Evolutionary conservation across 23 tunicate species (phyloP).

Genomic region (Botrylloides violaceus): DNA sequence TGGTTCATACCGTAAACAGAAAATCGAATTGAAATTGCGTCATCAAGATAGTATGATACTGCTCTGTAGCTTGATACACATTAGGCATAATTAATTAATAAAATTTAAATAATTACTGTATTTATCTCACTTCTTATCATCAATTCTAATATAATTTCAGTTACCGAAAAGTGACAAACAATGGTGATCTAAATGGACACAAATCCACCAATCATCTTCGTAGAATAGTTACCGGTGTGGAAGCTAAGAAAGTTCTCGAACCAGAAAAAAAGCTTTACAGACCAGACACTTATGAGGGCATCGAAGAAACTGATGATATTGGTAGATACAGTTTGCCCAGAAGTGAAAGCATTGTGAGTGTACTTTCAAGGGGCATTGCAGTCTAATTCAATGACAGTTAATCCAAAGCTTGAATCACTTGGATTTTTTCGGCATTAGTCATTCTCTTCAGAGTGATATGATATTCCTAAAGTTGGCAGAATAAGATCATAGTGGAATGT

Average conservation of each 20-base stretch:
- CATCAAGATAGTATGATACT: no score
- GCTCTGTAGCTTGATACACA: no score
- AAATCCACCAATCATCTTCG: conserved; percentile 9
- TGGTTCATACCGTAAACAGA: no score
- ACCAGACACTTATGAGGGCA: not conserved
- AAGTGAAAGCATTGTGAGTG: conserved; percentile 20
- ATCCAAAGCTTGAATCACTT: no score
- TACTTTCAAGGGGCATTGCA: no score
- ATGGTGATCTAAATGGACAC: conserved; percentile 55
- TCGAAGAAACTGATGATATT: not conserved
- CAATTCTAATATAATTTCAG: conserved; percentile 11
- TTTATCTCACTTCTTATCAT: not conserved
- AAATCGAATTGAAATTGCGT: no score
- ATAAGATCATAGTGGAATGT: no score
- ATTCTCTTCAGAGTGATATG: no score
- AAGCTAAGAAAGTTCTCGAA: conserved; percentile 23
- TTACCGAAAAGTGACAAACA: conserved; percentile 47
- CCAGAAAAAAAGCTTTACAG: not conserved
- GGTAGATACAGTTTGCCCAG: conserved; percentile 8
- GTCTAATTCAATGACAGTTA: no score
- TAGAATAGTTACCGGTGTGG: conserved; percentile 21
- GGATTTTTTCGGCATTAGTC: no score
- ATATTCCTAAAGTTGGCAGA: no score
- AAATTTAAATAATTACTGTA: not conserved
- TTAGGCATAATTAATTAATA: not conserved